A percentile compares a stretch with the other conserved stretches of the same genome.
Evolutionary conservation across 2,888 invertebrate species (phyloP).

Genomic region (Trachelus tabidus): DNA sequence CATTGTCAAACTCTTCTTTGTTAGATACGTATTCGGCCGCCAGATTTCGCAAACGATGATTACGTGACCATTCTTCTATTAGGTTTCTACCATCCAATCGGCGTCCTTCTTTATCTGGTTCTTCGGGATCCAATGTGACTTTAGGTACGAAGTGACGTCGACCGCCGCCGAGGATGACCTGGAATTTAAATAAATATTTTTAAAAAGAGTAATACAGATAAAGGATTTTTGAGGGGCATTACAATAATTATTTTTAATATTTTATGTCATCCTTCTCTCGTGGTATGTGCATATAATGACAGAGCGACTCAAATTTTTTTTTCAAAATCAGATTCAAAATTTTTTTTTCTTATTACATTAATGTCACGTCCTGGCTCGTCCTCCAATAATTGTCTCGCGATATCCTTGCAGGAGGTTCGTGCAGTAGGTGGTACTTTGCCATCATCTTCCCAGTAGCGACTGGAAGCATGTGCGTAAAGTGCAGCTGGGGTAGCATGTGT

Average conservation of each 20-base stretch:
- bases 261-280: too few relatives aligned
- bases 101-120: constrained; percentile 77
- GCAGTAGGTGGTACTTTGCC: constrained; percentile 79
- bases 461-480: constrained; percentile 79
- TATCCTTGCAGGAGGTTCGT: constrained; percentile 80
- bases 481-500: constrained; percentile 85
- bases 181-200: constrained; percentile 31
- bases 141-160: constrained; percentile 81
- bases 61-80: constrained; percentile 83
- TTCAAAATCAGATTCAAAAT: neutral
- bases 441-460: constrained; percentile 84
- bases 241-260: too few relatives aligned
- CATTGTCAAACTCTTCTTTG: constrained; percentile 76
- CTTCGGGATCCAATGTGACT: constrained; percentile 77
- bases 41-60: constrained; percentile 76
- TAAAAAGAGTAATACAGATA: neutral
- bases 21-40: constrained; percentile 80
- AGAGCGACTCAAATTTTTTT: neutral
- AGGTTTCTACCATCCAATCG: constrained; percentile 82
- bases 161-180: constrained; percentile 85
- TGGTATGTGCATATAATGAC: too few relatives aligned
- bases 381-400: constrained; percentile 81
- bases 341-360: constrained; percentile 69
- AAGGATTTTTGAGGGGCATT: neutral
- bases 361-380: constrained; percentile 81